Percentiles rank a stretch among this genome's conserved stretches.
These are phyloP conservation scores for Passer montanus DNA, from an alignment of 2,113 vertebrate genomes.

Conservation along the genomic window DNA sequence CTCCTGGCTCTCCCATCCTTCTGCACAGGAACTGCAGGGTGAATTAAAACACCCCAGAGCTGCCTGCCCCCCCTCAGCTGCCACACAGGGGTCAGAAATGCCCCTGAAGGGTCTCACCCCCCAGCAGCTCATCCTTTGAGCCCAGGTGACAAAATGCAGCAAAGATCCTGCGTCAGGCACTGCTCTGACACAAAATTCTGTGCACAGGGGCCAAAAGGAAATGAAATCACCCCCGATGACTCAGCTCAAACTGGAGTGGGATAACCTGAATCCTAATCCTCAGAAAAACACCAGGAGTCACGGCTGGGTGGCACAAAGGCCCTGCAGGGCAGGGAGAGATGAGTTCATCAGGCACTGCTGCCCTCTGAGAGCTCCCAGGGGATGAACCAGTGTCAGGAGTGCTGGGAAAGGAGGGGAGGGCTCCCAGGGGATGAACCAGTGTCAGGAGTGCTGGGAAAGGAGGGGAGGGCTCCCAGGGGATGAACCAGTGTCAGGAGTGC, in stretches of 20 bases:
- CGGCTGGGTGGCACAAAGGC: not conserved
- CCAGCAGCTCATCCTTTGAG: not conserved
- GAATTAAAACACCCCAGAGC: not conserved
- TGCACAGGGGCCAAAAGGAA: not conserved
- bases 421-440: too few relatives aligned
- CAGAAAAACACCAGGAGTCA: not conserved
- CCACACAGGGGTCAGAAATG: not conserved
- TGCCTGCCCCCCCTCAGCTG: not conserved
- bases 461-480: not conserved
- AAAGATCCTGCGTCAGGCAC: not conserved
- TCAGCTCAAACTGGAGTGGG: not conserved
- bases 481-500: accelerated
- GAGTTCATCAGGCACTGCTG: not conserved
- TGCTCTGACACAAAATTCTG: not conserved
- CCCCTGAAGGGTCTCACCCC: not conserved
- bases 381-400: too few relatives aligned
- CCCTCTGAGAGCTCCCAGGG: not conserved
- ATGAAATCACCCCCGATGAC: not conserved
- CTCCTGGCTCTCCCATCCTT: not conserved
- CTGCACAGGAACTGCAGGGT: not conserved
- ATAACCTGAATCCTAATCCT: not conserved
- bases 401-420: too few relatives aligned
- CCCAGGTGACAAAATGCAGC: not conserved
- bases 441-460: too few relatives aligned
- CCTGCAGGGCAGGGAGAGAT: not conserved